Percentiles rank a stretch among this genome's conserved stretches.
phyloP scores from a whole-genome alignment of 2,888 invertebrate species.

The Rhaphigaster nebulosa region DNA sequence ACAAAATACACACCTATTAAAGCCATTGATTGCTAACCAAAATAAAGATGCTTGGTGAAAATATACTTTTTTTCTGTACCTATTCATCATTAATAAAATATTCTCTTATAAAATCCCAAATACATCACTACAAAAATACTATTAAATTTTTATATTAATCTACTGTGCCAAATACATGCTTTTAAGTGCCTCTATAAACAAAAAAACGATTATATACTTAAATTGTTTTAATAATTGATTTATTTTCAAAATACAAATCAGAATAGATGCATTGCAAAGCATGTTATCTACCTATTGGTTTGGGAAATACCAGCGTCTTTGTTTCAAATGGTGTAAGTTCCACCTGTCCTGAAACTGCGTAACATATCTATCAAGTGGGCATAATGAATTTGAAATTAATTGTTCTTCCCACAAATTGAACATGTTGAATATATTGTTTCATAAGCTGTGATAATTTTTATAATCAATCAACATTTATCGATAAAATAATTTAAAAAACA shows the following conservation, averaged over 20 bases:
- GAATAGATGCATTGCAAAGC: constrained; percentile 7
- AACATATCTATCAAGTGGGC: not conserved
- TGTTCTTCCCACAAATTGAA: not conserved
- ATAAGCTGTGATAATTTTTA: no score
- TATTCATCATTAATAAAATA: not conserved
- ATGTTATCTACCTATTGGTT: constrained; percentile 48
- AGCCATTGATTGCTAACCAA: not conserved
- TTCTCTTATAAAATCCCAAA: not conserved
- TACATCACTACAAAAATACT: not conserved
- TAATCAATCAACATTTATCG: no score
- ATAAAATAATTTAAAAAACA: no score
- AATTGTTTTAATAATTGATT: not conserved
- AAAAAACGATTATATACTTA: not conserved
- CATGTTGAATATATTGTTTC: not conserved
- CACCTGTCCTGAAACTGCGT: constrained; percentile 47
- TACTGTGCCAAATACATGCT: constrained; percentile 14
- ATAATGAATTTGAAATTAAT: not conserved
- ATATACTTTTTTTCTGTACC: not conserved
- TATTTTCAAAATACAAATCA: not conserved
- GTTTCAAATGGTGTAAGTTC: constrained; percentile 55
- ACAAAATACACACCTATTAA: not conserved
- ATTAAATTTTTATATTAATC: not conserved
- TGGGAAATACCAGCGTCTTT: constrained; percentile 49
- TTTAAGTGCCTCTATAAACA: not conserved
- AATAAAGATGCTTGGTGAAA: not conserved